A percentile compares a stretch with the other conserved stretches of the same genome.
Conservation (phyloP, 2,113 vertebrate species). For the Indri indri region DNA sequence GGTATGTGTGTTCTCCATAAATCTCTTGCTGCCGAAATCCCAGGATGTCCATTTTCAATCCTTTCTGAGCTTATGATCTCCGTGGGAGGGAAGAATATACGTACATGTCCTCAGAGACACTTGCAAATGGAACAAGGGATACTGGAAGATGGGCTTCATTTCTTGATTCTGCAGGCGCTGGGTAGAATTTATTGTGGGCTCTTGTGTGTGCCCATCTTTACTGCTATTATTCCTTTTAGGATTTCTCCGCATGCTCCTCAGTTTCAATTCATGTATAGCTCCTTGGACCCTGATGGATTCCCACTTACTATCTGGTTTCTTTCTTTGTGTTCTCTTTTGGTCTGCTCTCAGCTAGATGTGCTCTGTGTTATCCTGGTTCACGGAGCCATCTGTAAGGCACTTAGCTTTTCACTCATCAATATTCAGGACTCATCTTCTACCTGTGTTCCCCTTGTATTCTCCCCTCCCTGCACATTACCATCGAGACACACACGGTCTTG, state of each 20-base stretch:
- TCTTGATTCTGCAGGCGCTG: background rate
- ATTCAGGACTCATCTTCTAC: background rate
- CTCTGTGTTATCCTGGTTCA: background rate
- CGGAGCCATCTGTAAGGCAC: fast-evolving
- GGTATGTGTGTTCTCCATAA: background rate
- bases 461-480: background rate
- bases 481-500: background rate
- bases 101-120: background rate
- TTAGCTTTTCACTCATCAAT: background rate
- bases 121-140: background rate
- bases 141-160: background rate
- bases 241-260: background rate
- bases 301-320: background rate
- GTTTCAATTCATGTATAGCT: background rate
- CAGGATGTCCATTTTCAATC: background rate
- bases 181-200: background rate
- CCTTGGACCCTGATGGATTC: background rate
- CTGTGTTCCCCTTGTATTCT: background rate
- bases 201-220: background rate
- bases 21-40: background rate
- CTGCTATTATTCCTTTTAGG: background rate
- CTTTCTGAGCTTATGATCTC: background rate
- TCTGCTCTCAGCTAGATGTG: background rate
- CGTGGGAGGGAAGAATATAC: background rate
- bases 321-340: background rate